Percentiles rank a stretch among this genome's conserved stretches.
phyloP scores from a whole-genome alignment of 2,888 invertebrate genomes.

The Bembecia ichneumoniformis region DNA sequence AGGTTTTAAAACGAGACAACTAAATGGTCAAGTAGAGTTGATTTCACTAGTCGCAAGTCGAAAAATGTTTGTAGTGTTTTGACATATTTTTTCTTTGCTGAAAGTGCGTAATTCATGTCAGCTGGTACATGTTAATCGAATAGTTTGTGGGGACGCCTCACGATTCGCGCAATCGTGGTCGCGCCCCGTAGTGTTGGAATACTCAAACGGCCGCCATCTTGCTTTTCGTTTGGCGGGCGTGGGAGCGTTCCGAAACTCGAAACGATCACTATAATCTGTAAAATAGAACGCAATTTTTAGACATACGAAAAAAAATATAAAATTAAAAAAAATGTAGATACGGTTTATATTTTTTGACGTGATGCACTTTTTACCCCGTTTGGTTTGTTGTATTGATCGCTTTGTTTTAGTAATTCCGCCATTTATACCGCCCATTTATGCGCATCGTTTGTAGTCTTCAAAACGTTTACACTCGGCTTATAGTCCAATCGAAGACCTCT shows the following conservation, averaged over 20 bases:
- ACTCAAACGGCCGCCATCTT: conserved; percentile 40
- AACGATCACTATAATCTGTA: conserved; percentile 43
- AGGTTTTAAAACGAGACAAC: conserved; percentile 51
- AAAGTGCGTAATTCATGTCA: conserved; percentile 74
- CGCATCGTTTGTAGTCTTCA: not conserved
- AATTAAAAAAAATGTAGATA: conserved; percentile 43
- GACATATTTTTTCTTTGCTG: conserved; percentile 74
- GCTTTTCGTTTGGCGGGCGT: conserved; percentile 25
- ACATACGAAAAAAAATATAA: conserved; percentile 43
- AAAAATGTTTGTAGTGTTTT: conserved; percentile 73
- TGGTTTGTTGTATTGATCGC: conserved; percentile 60
- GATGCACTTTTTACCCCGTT: conserved; percentile 57
- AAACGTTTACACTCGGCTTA: too few species aligned
- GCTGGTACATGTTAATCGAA: conserved; percentile 57
- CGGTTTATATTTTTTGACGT: conserved; percentile 54
- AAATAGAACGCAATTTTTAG: conserved; percentile 59
- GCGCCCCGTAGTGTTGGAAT: conserved; percentile 42
- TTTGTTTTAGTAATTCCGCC: conserved; percentile 61
- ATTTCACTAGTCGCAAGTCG: conserved; percentile 73
- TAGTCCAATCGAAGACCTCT: too few species aligned
- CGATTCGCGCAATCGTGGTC: conserved; percentile 9
- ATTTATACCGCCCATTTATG: conserved; percentile 14
- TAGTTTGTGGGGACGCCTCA: conserved; percentile 26
- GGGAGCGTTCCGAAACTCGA: conserved; percentile 53
- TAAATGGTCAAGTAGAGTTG: conserved; percentile 73